Evolutionary conservation across 1,140 invertebrate species (phyloP).

Genomic region (Caenorhabditis latens): DNA sequence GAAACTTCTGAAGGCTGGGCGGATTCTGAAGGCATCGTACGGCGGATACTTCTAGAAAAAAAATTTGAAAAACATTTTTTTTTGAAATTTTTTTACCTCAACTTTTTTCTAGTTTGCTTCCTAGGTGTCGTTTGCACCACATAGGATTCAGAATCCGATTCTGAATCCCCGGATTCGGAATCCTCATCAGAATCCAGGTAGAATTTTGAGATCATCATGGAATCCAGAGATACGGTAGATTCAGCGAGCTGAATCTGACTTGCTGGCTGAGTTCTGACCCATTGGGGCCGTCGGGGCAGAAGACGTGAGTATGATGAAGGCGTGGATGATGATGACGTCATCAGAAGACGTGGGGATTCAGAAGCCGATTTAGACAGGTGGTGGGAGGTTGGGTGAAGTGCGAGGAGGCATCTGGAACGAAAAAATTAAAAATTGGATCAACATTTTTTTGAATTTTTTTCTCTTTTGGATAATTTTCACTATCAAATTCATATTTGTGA

Average conservation of each 20-base stretch:
- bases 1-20: background rate
- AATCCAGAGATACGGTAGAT: conserved; percentile 11
- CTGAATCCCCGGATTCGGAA: background rate
- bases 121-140: background rate
- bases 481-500: no score
- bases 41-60: background rate
- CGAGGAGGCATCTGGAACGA: conserved; percentile 26
- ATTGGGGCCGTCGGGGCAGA: conserved; percentile 9
- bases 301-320: conserved; percentile 19
- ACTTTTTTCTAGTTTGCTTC: background rate
- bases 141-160: background rate
- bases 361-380: background rate
- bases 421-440: background rate
- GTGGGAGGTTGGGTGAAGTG: background rate
- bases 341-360: background rate
- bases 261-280: background rate
- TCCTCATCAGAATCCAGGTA: conserved; percentile 33
- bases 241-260: background rate
- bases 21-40: background rate
- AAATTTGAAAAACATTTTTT: no score
- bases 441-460: background rate
- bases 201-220: background rate
- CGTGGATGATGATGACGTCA: background rate
- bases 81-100: background rate
- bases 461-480: no score